These are phyloP conservation scores for Ectropis crepuscularia DNA, from an alignment of 2,888 invertebrate genomes.

Conservation along the genomic window DNA sequence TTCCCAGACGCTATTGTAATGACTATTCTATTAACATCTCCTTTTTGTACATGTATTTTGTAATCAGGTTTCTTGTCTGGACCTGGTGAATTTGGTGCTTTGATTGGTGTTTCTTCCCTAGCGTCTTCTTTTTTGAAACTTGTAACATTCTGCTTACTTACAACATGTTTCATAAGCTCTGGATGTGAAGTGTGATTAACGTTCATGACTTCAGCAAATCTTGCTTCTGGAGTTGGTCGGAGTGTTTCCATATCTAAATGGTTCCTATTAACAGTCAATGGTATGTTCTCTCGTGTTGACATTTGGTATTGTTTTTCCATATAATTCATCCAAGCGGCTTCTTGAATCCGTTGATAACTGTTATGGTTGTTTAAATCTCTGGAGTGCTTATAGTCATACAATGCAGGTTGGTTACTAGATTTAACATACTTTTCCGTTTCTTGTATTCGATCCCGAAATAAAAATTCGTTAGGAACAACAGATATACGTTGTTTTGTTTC, in stretches of 20 bases:
- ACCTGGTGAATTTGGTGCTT: neutral
- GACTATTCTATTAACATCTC: constrained; percentile 6
- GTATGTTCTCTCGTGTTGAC: constrained; percentile 1
- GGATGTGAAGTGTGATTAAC: neutral
- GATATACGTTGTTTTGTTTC: constrained; percentile 1
- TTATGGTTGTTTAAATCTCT: neutral
- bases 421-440: neutral
- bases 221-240: neutral
- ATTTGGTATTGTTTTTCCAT: constrained; percentile 5
- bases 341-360: neutral
- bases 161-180: neutral
- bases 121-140: neutral
- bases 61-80: neutral
- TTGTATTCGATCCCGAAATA: neutral
- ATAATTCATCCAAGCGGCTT: constrained; percentile 1
- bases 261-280: constrained; percentile 1
- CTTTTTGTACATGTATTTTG: constrained; percentile 6
- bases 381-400: too few species aligned
- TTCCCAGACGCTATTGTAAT: constrained; percentile 4
- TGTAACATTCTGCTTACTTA: neutral
- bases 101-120: neutral
- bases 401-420: neutral
- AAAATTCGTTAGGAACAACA: constrained; percentile 13
- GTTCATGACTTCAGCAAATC: neutral
- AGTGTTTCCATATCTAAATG: too few species aligned